These are phyloP conservation scores for Andrena bucephala DNA, from an alignment of 2,888 invertebrate genomes.

Conservation along the genomic window DNA sequence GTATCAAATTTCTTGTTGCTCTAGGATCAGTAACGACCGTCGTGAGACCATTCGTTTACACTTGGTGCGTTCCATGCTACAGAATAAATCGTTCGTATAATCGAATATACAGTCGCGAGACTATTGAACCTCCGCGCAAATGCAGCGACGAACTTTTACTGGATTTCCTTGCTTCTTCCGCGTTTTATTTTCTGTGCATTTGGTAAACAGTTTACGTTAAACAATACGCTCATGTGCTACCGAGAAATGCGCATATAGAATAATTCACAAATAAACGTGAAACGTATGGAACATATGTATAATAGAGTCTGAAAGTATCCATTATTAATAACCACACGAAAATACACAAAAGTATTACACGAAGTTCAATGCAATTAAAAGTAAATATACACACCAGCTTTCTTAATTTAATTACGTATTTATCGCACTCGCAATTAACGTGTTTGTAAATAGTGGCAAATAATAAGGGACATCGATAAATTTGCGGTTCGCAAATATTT, in stretches of 20 bases:
- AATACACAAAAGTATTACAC: neutral
- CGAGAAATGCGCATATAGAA: neutral
- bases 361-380: neutral
- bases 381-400: neutral
- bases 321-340: neutral
- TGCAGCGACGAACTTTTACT: constrained; percentile 12
- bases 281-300: neutral
- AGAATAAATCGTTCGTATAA: constrained; percentile 60
- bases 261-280: neutral
- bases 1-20: neutral
- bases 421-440: constrained; percentile 9
- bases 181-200: neutral
- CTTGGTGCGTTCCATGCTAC: constrained; percentile 38
- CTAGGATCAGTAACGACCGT: constrained; percentile 25
- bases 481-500: neutral
- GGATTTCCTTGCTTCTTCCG: constrained; percentile 3
- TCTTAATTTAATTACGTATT: constrained; percentile 14
- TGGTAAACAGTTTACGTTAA: constrained; percentile 9
- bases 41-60: constrained; percentile 29
- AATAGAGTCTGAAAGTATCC: neutral
- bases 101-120: constrained; percentile 42
- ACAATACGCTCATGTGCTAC: neutral
- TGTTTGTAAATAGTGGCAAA: neutral
- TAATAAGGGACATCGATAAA: neutral
- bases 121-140: constrained; percentile 19